phyloP scores from a whole-genome alignment of 2,797 vertebrate genomes.

The Alcedo quadribrachys region DNA sequence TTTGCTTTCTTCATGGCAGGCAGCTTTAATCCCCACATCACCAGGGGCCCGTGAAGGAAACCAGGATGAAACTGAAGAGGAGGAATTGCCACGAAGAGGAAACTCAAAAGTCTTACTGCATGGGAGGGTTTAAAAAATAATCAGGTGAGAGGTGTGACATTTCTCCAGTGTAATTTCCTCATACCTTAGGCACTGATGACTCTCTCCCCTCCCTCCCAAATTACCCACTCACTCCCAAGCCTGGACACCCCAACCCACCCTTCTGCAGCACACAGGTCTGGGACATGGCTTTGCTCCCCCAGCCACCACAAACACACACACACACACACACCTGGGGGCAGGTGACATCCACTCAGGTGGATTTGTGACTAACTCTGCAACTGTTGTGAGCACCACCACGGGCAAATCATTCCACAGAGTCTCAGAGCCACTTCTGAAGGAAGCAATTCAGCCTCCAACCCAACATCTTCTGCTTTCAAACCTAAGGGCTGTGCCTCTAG shows the following conservation, averaged over 20 bases:
- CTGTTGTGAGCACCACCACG: accelerated
- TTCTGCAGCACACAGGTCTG: no score
- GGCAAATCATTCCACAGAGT: not conserved
- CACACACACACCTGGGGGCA: not conserved
- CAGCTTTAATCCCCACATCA: slow-evolving; percentile 27
- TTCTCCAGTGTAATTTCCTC: not conserved
- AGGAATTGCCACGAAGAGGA: not conserved
- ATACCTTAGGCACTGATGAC: not conserved
- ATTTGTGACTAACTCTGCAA: accelerated
- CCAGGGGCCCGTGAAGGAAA: not conserved
- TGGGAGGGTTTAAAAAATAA: not conserved
- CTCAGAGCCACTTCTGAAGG: not conserved
- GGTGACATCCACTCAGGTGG: not conserved
- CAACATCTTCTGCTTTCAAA: not conserved
- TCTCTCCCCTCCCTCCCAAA: not conserved
- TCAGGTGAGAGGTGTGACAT: not conserved
- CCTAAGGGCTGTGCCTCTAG: not conserved
- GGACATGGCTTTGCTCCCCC: not conserved
- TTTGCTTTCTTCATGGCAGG: slow-evolving; percentile 30
- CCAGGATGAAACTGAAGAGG: slow-evolving; percentile 20
- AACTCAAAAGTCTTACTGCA: not conserved
- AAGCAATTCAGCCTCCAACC: not conserved
- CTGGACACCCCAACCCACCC: not conserved
- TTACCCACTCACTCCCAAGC: not conserved
- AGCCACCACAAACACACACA: not conserved